Conservation (phyloP, 2,113 vertebrate genomes). For the Xenopus borealis region DNA sequence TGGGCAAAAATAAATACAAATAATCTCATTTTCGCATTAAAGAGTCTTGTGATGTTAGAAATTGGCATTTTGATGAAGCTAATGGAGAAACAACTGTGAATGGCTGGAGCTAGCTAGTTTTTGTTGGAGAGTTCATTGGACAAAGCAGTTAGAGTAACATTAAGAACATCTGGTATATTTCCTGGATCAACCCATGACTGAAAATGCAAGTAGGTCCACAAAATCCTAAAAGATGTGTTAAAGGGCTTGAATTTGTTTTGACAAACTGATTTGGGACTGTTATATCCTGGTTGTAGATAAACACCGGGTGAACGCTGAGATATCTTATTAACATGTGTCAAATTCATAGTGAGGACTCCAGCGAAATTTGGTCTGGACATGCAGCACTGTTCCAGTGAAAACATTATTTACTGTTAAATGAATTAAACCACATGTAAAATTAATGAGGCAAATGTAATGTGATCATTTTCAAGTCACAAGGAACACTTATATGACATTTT, state of each 20-base stretch:
- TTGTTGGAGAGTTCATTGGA: slow-evolving; percentile 38
- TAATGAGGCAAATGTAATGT: slow-evolving; percentile 32
- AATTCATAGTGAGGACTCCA: slow-evolving; percentile 37
- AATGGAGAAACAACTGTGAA: slow-evolving; percentile 28
- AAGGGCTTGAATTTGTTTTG: slow-evolving; percentile 51
- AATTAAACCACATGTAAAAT: slow-evolving; percentile 44
- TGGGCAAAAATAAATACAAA: too few species aligned
- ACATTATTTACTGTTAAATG: slow-evolving; percentile 50
- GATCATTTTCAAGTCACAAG: slow-evolving; percentile 7
- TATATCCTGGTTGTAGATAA: slow-evolving; percentile 48
- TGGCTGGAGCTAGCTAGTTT: slow-evolving; percentile 24
- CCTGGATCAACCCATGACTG: slow-evolving; percentile 33
- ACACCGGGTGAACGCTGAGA: slow-evolving; percentile 48
- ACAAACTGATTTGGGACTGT: slow-evolving; percentile 47
- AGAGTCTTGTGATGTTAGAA: background rate
- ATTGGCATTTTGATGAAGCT: slow-evolving; percentile 7
- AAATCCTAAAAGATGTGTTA: slow-evolving; percentile 38
- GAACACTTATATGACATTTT: background rate
- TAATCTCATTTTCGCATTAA: background rate
- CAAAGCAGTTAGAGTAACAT: slow-evolving; percentile 31
- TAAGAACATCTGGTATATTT: slow-evolving; percentile 44
- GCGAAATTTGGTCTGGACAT: slow-evolving; percentile 50
- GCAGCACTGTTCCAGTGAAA: slow-evolving; percentile 50
- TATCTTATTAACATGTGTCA: slow-evolving; percentile 54
- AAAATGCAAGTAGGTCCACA: slow-evolving; percentile 22